A percentile compares a stretch with the other conserved stretches of the same genome.
Conservation (phyloP, 2,113 vertebrate genomes). For the Hemichromis elongatus region DNA sequence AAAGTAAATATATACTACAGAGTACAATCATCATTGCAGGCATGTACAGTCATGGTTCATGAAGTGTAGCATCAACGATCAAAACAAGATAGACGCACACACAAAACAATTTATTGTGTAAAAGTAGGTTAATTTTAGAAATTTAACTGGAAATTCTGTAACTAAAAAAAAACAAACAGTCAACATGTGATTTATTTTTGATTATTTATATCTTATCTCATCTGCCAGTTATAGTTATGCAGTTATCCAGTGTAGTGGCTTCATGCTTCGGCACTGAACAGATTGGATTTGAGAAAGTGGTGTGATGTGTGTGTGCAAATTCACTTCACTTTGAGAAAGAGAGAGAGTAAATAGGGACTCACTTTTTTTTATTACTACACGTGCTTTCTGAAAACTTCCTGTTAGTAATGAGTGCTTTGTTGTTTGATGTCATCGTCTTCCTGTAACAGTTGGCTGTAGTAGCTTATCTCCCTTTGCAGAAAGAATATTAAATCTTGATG, state of each 20-base stretch:
- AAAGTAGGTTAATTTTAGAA: neutral
- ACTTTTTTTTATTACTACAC: neutral
- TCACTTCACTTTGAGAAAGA: neutral
- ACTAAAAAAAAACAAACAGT: neutral
- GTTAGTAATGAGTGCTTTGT: slow-evolving; percentile 14
- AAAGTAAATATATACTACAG: neutral
- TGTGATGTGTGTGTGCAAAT: neutral
- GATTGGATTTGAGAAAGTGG: neutral
- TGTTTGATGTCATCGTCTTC: neutral
- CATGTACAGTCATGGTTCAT: neutral
- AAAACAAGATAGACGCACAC: neutral
- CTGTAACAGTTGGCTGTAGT: slow-evolving; percentile 40
- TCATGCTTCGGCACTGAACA: neutral
- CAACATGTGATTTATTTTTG: neutral
- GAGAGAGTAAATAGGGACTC: neutral
- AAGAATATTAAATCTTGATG: slow-evolving; percentile 40
- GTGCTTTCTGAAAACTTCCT: slow-evolving; percentile 47
- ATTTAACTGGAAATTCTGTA: neutral
- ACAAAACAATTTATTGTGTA: neutral
- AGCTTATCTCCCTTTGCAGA: slow-evolving; percentile 32
- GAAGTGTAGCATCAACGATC: neutral
- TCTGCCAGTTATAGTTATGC: neutral
- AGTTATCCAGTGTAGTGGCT: neutral
- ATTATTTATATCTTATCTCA: neutral
- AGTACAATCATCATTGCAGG: neutral